phyloP scores from a whole-genome alignment of 2,113 vertebrate species.

The Tichodroma muraria region DNA sequence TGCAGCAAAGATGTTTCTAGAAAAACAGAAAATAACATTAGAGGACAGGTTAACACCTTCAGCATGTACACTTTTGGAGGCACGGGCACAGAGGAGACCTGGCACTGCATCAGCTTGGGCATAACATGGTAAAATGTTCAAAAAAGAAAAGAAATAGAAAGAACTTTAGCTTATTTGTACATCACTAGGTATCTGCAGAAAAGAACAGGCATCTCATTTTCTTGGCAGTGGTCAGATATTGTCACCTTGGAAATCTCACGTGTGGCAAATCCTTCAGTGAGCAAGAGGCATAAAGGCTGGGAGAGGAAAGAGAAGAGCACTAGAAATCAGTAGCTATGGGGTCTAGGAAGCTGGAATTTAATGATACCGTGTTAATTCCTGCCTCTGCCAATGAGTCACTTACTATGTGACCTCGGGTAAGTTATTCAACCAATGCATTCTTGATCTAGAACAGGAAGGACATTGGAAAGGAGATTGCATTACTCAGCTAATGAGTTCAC shows the following conservation, averaged over 20 bases:
- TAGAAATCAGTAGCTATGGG: neutral
- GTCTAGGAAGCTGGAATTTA: neutral
- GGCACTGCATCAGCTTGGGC: neutral
- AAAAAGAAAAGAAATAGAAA: neutral
- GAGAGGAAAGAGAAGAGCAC: neutral
- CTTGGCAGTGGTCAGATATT: neutral
- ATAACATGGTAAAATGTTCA: neutral
- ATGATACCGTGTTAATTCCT: neutral
- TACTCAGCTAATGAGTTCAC: neutral
- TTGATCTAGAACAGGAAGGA: constrained; percentile 12
- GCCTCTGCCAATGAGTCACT: neutral
- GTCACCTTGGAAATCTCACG: neutral
- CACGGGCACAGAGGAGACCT: neutral
- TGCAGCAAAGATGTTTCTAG: neutral
- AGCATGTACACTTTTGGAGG: neutral
- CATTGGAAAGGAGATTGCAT: neutral
- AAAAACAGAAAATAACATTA: neutral
- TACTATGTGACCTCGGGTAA: neutral
- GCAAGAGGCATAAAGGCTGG: neutral
- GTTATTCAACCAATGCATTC: neutral
- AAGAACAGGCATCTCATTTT: neutral
- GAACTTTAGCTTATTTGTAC: neutral
- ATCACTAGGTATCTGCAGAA: neutral
- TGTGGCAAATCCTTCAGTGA: neutral
- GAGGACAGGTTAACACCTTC: neutral